Percentiles rank a stretch among this genome's conserved stretches.
phyloP scores from a whole-genome alignment of 2,888 invertebrate genomes.

The Aethes cnicana region DNA sequence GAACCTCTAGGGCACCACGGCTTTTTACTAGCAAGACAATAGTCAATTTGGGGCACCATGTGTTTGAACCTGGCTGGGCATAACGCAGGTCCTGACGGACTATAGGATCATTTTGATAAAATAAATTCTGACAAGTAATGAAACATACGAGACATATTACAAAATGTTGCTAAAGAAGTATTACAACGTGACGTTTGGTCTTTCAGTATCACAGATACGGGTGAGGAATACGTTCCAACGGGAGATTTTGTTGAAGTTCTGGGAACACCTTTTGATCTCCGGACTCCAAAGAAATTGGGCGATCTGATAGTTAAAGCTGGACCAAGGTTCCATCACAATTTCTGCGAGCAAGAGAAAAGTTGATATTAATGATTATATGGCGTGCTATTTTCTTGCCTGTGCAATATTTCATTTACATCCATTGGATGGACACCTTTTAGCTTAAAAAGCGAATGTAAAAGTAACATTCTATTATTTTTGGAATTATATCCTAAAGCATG shows the following conservation, averaged over 20 bases:
- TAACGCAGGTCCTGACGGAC: conserved; percentile 83
- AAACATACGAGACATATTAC: conserved; percentile 7
- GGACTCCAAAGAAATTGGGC: conserved; percentile 84
- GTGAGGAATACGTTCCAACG: conserved; percentile 63
- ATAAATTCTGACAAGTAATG: conserved; percentile 89
- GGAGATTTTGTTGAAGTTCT: conserved; percentile 77
- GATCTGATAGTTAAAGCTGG: conserved; percentile 85
- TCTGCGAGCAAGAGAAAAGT: too few relatives aligned
- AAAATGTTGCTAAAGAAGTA: not conserved
- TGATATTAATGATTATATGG: too few relatives aligned
- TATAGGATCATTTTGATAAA: conserved; percentile 86
- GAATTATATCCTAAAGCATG: too few relatives aligned
- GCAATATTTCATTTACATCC: too few relatives aligned
- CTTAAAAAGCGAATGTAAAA: too few relatives aligned
- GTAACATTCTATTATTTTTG: too few relatives aligned
- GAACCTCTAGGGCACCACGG: too few relatives aligned
- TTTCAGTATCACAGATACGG: conserved; percentile 67
- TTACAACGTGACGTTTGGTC: not conserved
- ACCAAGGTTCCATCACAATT: conserved; percentile 91
- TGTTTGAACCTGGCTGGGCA: conserved; percentile 96
- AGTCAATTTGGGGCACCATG: conserved; percentile 94
- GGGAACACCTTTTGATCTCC: conserved; percentile 88
- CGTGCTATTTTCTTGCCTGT: too few relatives aligned
- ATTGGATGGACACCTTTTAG: too few relatives aligned
- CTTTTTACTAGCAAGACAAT: too few relatives aligned